Evolutionary conservation across 2,113 vertebrate genomes (phyloP).

Genomic region (Vireo altiloquus): DNA sequence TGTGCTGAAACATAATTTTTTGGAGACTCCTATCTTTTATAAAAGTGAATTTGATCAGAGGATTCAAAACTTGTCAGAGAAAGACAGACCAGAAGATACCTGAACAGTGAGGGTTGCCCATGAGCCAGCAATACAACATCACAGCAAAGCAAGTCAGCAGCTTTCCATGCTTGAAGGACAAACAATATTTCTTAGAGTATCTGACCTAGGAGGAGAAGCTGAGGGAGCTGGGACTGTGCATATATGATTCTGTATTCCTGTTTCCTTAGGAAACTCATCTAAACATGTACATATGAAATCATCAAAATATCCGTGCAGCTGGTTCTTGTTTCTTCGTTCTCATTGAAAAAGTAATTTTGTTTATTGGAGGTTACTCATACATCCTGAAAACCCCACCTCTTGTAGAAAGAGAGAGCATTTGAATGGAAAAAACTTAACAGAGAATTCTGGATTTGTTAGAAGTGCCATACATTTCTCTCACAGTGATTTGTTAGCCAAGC

Average conservation of each 20-base stretch:
- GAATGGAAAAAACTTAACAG: background rate
- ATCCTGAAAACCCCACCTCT: background rate
- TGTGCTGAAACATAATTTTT: background rate
- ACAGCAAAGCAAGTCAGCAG: background rate
- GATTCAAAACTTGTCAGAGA: background rate
- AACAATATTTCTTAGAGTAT: background rate
- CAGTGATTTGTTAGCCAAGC: background rate
- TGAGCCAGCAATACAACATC: rapidly evolving
- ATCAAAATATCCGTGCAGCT: background rate
- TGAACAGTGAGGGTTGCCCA: background rate
- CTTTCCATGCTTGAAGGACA: background rate
- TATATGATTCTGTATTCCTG: background rate
- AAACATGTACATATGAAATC: background rate
- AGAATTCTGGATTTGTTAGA: background rate
- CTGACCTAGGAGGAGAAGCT: background rate
- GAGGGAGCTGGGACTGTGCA: background rate
- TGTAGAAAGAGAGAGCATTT: background rate
- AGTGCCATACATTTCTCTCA: rapidly evolving
- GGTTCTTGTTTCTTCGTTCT: background rate
- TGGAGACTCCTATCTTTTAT: background rate
- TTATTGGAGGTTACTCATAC: background rate
- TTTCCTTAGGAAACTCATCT: background rate
- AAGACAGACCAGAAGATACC: too few relatives aligned
- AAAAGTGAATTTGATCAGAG: background rate
- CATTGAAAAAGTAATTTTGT: background rate